Percentiles rank a stretch among this genome's conserved stretches.
These are phyloP conservation scores for Phymanthus crucifer DNA, from an alignment of 92 coral and sea anemone species.

Conservation along the genomic window DNA sequence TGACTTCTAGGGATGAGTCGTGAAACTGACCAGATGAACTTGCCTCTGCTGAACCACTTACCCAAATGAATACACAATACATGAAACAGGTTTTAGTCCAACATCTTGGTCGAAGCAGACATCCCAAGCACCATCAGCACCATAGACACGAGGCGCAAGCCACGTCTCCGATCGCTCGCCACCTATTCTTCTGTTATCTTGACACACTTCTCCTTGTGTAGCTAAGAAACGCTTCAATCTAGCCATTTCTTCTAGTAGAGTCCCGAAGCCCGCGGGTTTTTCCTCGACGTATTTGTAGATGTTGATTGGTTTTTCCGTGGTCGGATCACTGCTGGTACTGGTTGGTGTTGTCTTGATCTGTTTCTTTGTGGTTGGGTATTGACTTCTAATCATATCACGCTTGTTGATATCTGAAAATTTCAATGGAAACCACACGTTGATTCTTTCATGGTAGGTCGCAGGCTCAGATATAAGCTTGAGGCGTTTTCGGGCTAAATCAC, in stretches of 20 bases:
- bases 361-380: no score
- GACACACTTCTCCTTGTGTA: constrained; percentile 85
- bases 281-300: constrained; percentile 57
- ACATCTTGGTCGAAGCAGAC: constrained; percentile 87
- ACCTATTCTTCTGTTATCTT: constrained; percentile 74
- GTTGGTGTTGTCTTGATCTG: no score
- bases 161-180: constrained; percentile 57
- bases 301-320: constrained; percentile 5
- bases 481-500: no score
- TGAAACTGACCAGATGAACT: background rate
- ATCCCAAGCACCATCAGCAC: constrained; percentile 94
- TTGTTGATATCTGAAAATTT: background rate
- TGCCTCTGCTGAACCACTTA: constrained; percentile 28
- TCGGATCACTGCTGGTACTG: constrained; percentile 7
- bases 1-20: background rate
- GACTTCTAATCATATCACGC: background rate
- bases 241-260: constrained; percentile 49
- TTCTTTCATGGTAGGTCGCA: no score
- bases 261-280: constrained; percentile 60
- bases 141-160: constrained; percentile 65
- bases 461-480: no score
- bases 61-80: constrained; percentile 93
- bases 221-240: constrained; percentile 70
- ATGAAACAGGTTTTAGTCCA: constrained; percentile 35
- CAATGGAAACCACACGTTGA: background rate